Evolutionary conservation across 2,888 invertebrate genomes (phyloP), one percentile per base, ranked within the genome.

Genomic region (Hartigia nigra): DNA sequence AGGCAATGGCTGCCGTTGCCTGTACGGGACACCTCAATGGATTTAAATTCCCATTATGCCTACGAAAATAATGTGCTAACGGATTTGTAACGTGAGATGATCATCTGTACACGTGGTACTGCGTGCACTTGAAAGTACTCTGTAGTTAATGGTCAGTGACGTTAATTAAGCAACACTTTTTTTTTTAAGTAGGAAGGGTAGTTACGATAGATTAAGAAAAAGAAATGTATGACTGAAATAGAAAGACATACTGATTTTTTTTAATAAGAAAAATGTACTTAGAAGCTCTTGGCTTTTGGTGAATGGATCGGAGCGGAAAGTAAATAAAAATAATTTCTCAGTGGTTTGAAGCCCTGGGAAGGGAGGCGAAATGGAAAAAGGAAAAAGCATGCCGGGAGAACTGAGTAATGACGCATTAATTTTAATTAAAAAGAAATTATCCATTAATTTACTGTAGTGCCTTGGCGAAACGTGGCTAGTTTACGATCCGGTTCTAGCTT

Each of bases 31-130:
- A 55, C 55, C 9, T 55, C 23, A 55, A 55, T 55, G 85, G 87
- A 86, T 87, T 89, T 86, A 87, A 87, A 88, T 88, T 88, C 87
- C 87, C 87, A 89, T 89, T 89, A 88, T 87, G 88, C 88, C 86
- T 85, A 83, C 23, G 72, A 72, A 31, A 72, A 23, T 55, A 55
- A 23, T 23, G 23, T 55, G 9, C 1, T 9, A 55, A 55, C 23
- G 55, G 9, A 55, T 23, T 55, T 55, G 55, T 55, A 55, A 55
- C 55, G 14, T 23, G 9, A 55, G 55, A 9, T 55, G 55, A 55
- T 55, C 9, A 5, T 55, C 9, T 23, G 9, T 55, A 79, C 76
- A 77, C 80, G 79, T 77, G 82, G 78, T 77, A 79, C 80, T 78
- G 79, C 77, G 77, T 77, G 80, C 82, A 82, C 82, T 82, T 82